A percentile compares a stretch with the other conserved stretches of the same genome.
Evolutionary conservation across 1,140 invertebrate genomes (phyloP).

Genomic region (Atta colombica): DNA sequence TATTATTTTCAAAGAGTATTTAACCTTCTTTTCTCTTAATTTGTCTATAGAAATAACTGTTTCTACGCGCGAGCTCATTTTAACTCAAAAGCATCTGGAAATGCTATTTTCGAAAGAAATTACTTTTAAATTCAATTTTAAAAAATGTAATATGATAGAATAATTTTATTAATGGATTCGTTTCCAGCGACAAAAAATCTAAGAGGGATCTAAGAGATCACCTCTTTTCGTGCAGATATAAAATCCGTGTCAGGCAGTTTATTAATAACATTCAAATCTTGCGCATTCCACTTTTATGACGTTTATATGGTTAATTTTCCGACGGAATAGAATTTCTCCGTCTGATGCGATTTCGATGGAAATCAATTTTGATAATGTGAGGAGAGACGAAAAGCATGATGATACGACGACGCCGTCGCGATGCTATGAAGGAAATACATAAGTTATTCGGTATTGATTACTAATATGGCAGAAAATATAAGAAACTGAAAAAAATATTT

Average conservation of each 20-base stretch:
- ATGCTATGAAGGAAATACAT: background rate
- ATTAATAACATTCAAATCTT: background rate
- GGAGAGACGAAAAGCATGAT: background rate
- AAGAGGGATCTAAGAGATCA: too few species aligned
- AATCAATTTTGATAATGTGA: background rate
- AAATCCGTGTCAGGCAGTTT: background rate
- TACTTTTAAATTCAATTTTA: too few species aligned
- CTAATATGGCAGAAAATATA: background rate
- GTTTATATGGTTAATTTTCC: background rate
- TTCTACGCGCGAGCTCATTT: too few species aligned
- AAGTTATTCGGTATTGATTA: background rate
- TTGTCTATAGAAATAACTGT: too few species aligned
- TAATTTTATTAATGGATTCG: too few species aligned
- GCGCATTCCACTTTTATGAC: background rate
- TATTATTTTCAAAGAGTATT: too few species aligned
- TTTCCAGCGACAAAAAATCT: too few species aligned
- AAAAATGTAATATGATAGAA: too few species aligned
- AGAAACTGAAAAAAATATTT: background rate
- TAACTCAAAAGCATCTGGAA: too few species aligned
- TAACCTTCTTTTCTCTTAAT: too few species aligned
- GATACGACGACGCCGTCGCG: background rate
- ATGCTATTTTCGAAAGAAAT: too few species aligned
- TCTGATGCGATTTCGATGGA: background rate
- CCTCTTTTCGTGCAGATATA: too few species aligned
- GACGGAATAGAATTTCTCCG: background rate